Base-by-base conservation (phyloP, 2,888 invertebrate genomes). In the Clostera curtula region DNA sequence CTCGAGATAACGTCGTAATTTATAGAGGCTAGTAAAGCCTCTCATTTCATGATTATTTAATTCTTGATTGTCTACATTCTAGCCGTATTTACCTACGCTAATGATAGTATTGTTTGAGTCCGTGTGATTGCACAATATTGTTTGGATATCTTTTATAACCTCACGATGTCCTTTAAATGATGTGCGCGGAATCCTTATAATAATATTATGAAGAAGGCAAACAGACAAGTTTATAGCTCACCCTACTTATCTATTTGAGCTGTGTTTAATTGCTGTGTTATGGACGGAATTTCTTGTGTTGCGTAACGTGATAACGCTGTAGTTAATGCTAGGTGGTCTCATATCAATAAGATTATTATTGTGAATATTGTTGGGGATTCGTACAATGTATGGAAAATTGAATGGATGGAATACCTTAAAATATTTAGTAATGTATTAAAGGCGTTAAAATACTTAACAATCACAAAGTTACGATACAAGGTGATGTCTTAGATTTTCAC, bases 21-120 rank as follows among this genome's bases (percentile, higher is more conserved):
- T 79, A 75, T 75, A 70, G 64, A 69, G 74, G 72, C 65, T 62
- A 70, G 73, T 60, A 67, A 68, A 72, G 72, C 63, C 63, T 66
- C 59, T 60, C 56, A 52, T 49, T 75, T 73, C 74, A 75, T 64
- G 65, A 71, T 71, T 67, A 69, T 73, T 72, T 72, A 71, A 72
- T 71, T 67, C 64, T 61, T 67, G 63, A 70, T 69, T 69, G 68
- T 60, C 50, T 49, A 57, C 59, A 43, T 45, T 56, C 53, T 52
- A 49, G 59, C 52, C 55, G 59, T 69, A 70, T 74, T 74, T 75
- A 62, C 56, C 40, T 38, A 56, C 40, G 52, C 49, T 62, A 52
- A 55, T 53, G 51, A 45, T 31, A 25, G 38, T 37, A 36, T 43
- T 50, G 33, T 61, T 52, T 56, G 58, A 61, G 69, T 64, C 64